Percentiles rank a stretch among this genome's conserved stretches.
Conservation (phyloP, 2,888 invertebrate species). For the Gryllus longicercus region DNA sequence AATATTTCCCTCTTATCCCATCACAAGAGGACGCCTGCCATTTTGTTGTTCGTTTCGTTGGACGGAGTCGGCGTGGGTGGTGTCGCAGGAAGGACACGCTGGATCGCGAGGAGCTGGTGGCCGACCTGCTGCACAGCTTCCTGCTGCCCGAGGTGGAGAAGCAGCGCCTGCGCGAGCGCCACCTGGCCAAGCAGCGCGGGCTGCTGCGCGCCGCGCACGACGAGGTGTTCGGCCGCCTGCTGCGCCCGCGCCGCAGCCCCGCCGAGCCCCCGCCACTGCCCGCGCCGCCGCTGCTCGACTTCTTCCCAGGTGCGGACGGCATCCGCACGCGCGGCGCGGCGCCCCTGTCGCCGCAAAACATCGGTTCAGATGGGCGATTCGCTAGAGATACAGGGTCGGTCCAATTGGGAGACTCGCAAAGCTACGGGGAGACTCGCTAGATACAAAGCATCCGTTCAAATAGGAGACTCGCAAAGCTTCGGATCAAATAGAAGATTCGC, state of each 20-base stretch:
- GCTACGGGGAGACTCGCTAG: too few species aligned
- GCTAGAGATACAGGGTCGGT: too few species aligned
- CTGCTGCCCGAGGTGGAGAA: constrained; percentile 56
- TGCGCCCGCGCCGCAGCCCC: not conserved
- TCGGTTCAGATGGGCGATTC: too few species aligned
- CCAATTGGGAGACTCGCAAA: too few species aligned
- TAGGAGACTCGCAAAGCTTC: too few species aligned
- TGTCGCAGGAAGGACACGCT: constrained; percentile 42
- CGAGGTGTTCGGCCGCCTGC: not conserved
- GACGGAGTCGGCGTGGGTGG: not conserved
- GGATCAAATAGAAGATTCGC: too few species aligned
- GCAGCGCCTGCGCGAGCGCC: constrained; percentile 44
- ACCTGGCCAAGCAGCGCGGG: not conserved
- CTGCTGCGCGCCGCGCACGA: not conserved
- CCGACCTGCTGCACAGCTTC: constrained; percentile 58
- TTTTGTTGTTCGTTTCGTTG: too few species aligned
- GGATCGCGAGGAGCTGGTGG: constrained; percentile 56
- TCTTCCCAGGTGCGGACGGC: not conserved
- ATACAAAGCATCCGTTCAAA: too few species aligned
- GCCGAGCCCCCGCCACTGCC: not conserved
- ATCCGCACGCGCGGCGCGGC: too few species aligned
- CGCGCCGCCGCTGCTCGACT: not conserved
- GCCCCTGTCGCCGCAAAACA: too few species aligned
- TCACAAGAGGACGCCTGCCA: too few species aligned
- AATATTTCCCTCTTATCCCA: too few species aligned